Conservation (phyloP, 2,113 vertebrate genomes). For the Ciconia stormi region DNA sequence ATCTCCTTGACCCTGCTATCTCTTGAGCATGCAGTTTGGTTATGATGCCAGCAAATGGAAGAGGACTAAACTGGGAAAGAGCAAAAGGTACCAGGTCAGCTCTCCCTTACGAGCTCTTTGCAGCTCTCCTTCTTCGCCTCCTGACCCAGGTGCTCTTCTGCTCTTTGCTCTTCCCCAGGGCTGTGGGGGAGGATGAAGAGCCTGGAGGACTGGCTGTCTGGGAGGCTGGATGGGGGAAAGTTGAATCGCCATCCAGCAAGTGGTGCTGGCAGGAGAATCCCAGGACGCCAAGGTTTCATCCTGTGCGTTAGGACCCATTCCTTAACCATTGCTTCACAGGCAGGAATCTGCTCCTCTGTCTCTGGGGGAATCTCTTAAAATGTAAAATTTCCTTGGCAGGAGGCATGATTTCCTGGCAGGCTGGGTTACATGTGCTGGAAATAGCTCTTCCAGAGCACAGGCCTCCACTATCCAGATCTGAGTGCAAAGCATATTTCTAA, state of each 20-base stretch:
- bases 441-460: neutral
- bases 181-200: neutral
- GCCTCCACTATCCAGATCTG: neutral
- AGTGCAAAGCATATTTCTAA: neutral
- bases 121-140: neutral
- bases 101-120: neutral
- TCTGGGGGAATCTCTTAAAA: neutral
- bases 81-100: slow-evolving; percentile 40
- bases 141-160: neutral
- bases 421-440: neutral
- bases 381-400: neutral
- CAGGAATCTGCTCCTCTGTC: neutral
- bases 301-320: neutral
- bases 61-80: neutral
- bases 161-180: neutral
- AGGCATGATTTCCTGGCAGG: neutral
- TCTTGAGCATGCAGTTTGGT: neutral
- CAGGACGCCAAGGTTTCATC: neutral
- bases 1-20: slow-evolving; percentile 35
- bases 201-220: neutral
- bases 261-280: neutral
- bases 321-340: neutral
- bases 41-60: slow-evolving; percentile 40
- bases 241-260: neutral
- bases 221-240: neutral